A percentile compares a stretch with the other conserved stretches of the same genome.
Evolutionary conservation across 2,888 invertebrate genomes (phyloP).

Genomic region (Cacoxenus indagator): DNA sequence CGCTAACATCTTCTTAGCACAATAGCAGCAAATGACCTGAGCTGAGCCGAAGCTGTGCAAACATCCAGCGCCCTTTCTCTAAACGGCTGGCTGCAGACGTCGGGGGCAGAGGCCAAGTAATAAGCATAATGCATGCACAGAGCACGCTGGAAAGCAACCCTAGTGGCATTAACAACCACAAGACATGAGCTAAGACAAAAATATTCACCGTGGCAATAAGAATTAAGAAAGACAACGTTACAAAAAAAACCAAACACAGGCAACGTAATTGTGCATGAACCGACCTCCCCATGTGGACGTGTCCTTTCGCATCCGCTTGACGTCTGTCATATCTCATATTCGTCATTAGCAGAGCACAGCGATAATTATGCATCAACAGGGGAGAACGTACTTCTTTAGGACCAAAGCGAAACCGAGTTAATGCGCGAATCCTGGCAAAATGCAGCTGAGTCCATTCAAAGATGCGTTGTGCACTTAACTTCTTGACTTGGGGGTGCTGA

Average conservation of each 20-base stretch:
- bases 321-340: conserved; percentile 50
- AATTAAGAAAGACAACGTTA: conserved; percentile 40
- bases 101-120: conserved; percentile 41
- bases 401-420: background rate
- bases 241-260: conserved; percentile 28
- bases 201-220: conserved; percentile 50
- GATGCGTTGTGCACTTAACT: background rate
- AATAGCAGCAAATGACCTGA: conserved; percentile 35
- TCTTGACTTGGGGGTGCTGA: background rate
- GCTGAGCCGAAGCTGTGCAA: conserved; percentile 60
- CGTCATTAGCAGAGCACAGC: conserved; percentile 50
- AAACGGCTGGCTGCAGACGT: conserved; percentile 5
- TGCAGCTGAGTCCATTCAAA: background rate
- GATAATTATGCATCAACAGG: conserved; percentile 54
- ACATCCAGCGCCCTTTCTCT: conserved; percentile 43
- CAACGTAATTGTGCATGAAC: conserved; percentile 32
- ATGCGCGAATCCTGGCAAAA: conserved; percentile 15
- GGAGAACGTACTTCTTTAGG: background rate
- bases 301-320: conserved; percentile 30
- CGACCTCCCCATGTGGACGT: background rate
- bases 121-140: conserved; percentile 53
- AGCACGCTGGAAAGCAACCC: conserved; percentile 21
- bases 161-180: conserved; percentile 15
- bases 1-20: background rate
- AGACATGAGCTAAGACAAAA: conserved; percentile 45